Base-by-base conservation (phyloP, 2,113 vertebrate genomes). In the Cyanoderma ruficeps region DNA sequence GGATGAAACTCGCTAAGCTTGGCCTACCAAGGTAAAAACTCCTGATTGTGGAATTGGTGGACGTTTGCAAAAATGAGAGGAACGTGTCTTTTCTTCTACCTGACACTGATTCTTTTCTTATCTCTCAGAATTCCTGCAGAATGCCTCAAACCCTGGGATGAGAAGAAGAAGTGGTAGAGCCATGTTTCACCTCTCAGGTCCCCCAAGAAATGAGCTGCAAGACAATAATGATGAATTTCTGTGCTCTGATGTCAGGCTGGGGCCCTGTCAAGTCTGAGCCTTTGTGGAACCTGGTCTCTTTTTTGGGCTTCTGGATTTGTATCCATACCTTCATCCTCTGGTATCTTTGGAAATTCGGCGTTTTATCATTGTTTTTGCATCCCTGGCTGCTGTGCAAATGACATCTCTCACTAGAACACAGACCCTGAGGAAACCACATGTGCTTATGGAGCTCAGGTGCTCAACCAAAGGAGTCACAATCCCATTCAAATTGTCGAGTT, bases 21-120 rank as follows among this genome's bases (percentile, higher is more conserved):
- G 8, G 27, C 77, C 33, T 41, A 47, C 13, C 33, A 83, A 65
- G 19, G 3, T 33, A 47, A 72, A 67, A 90, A 22, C 14, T 71
- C 6, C 22, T 24, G 2, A 33, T 31, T 49, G 4, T 33, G 37
- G 2, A 2, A 1, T 41, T 28, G 31, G 42, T 37, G 49, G 44
- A 61, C 22, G 2, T 31, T 75, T 67, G 30, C 22, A 68, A 71
- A 84, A 80, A 9, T 30, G 19, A 56, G 24, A 46, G 80, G 23
- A 85, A 13, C 0, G 0, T 21, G 3, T 23, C 12, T 69, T 72
- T 72, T 20, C 18, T 83, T 80, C 46, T 35, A 4, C 44, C 25
- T 82, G 39, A 35, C 10, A 4, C 17, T 4, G 6, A 14, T 50
- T 65, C 9, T 55, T 67, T 75, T 42, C 39, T 65, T 13, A 39